phyloP scores from a whole-genome alignment of 1,140 invertebrate species.

The Euwallacea fornicatus region DNA sequence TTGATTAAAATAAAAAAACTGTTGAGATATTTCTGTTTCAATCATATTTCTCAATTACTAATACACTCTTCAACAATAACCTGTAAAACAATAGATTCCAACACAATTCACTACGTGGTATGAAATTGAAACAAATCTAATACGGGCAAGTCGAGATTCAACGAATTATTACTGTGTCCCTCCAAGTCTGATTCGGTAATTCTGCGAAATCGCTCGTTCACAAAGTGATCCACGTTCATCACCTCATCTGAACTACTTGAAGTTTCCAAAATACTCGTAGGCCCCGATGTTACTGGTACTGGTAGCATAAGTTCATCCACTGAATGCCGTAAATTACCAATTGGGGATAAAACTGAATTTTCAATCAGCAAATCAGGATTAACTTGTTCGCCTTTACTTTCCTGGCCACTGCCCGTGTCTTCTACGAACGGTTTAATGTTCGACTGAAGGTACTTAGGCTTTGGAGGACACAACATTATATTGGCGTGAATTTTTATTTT shows the following conservation, averaged over 20 bases:
- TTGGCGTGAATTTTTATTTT: conserved; percentile 33
- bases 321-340: conserved; percentile 39
- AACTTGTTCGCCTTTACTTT: not conserved
- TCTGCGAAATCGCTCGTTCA: conserved; percentile 50
- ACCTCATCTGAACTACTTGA: conserved; percentile 50
- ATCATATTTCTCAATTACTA: no score
- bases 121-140: conserved; percentile 50
- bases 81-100: no score
- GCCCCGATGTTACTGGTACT: conserved; percentile 38
- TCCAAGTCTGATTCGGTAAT: conserved; percentile 49
- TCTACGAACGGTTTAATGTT: not conserved
- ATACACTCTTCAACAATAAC: no score
- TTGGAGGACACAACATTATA: conserved; percentile 27
- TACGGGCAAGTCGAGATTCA: conserved; percentile 45
- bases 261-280: conserved; percentile 44
- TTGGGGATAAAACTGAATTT: conserved; percentile 38
- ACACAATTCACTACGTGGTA: conserved; percentile 36
- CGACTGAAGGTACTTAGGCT: conserved; percentile 8
- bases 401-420: no score
- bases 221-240: conserved; percentile 53
- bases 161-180: conserved; percentile 27
- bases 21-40: no score
- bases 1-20: no score
- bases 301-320: conserved; percentile 48
- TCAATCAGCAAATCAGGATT: conserved; percentile 42